Base-by-base conservation (phyloP, 2,888 invertebrate species). In the Spisula solida region DNA sequence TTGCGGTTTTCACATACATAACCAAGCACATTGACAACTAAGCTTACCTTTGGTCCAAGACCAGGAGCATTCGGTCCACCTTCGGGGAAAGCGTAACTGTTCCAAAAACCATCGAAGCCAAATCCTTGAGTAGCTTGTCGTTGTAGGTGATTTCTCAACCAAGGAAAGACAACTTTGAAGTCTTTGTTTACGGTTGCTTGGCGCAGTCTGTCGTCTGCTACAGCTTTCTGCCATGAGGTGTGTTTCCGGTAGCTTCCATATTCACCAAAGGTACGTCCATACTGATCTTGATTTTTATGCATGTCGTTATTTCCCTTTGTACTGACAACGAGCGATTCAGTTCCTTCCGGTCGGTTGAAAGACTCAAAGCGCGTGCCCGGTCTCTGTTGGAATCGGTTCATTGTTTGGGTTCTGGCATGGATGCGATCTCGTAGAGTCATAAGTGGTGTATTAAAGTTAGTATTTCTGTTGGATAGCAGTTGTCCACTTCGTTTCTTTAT, bases 221-320 rank as follows among this genome's bases (percentile, higher is more conserved):
- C 92, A 18, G 92, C 92, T 1, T 81, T 55, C 29, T 87, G 85
- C 92, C 92, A 92, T 0, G 87, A 85, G 41, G 70, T 75, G 75
- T 92, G 90, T 0, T 90, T 81, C 70, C 88, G 70, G 82, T 92
- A 92, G 25, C 91, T 91, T 12, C 92, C 92, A 60, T 92, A 92
- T 82, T 88, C 81, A 8, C 92, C 92, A 56, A 88, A 90, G 0
- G 89, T 91, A n/a, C 90, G 82, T 29, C 89, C 90, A 31, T 88
- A 82, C 2, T 18, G 51, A 75, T 31, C 31, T 31, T 75, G 75
- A 18, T 75, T 34, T 4, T 18, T 34, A 2, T 75, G 29, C 2
- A 48, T 41, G 5, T 81, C 83, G 20, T 75, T 29, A 2, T 78
- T 31, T 6, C 47, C 60, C 0, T 51, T 29, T 41, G 56, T 66